Conservation (phyloP, 2,797 vertebrate species). For the Novumbra hubbsi region DNA sequence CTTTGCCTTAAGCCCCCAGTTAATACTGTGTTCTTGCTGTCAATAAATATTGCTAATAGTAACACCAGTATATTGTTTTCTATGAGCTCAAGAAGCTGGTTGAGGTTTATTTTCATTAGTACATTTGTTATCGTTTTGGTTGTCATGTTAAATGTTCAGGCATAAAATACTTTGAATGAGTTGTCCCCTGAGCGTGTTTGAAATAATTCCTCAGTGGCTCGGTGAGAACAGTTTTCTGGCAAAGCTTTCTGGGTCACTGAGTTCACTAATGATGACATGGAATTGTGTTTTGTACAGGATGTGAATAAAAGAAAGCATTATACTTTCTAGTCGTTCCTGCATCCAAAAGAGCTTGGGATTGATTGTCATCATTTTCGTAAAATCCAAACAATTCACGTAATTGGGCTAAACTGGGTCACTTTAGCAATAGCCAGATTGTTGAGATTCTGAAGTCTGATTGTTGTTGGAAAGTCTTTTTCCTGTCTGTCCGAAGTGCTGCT, state of each 20-base stretch:
- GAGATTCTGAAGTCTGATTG: constrained; percentile 6
- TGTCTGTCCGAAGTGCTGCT: background rate
- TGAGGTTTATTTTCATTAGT: background rate
- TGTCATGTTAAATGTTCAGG: background rate
- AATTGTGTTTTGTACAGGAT: background rate
- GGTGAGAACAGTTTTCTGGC: constrained; percentile 10
- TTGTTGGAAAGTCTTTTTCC: background rate
- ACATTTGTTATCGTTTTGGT: constrained; percentile 4
- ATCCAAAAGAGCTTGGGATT: background rate
- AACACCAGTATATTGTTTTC: background rate
- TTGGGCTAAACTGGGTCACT: constrained; percentile 10
- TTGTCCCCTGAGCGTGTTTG: background rate
- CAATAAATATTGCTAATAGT: background rate
- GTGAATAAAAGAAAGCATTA: background rate
- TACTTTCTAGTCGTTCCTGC: background rate
- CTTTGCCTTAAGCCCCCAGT: background rate
- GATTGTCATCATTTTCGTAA: background rate
- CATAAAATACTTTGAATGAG: background rate
- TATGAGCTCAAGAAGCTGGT: background rate
- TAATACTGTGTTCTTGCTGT: background rate
- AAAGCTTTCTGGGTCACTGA: constrained; percentile 17
- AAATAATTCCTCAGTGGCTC: background rate
- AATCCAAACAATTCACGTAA: constrained; percentile 11
- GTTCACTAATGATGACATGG: constrained; percentile 16
- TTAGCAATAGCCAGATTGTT: background rate